Conservation (phyloP, 2,888 invertebrate species). For the Rhagophthalmus giganteus region DNA sequence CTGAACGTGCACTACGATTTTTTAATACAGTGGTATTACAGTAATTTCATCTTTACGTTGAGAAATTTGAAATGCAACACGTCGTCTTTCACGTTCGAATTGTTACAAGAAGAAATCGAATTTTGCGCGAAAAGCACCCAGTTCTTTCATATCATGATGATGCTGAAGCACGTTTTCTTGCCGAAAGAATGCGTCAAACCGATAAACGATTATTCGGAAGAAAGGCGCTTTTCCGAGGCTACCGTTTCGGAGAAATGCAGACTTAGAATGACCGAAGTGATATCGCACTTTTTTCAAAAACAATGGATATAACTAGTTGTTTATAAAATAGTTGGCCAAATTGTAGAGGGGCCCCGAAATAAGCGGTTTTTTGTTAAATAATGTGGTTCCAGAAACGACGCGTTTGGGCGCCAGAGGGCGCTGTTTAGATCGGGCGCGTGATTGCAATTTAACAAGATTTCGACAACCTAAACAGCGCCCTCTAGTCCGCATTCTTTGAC, state of each 20-base stretch:
- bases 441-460: no score
- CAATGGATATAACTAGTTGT: background rate
- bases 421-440: no score
- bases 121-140: conserved; percentile 45
- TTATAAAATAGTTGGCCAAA: no score
- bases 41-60: conserved; percentile 53
- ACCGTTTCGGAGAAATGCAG: background rate
- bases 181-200: conserved; percentile 47
- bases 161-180: conserved; percentile 53
- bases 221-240: background rate
- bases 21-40: conserved; percentile 57
- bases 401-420: no score
- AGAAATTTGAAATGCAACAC: conserved; percentile 40
- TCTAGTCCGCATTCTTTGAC: no score
- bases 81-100: conserved; percentile 48
- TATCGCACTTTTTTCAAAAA: background rate
- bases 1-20: conserved; percentile 52
- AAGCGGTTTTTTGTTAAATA: no score
- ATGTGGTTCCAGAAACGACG: no score
- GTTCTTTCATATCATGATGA: conserved; percentile 52
- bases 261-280: background rate
- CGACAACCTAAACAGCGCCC: no score
- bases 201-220: conserved; percentile 42
- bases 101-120: conserved; percentile 51
- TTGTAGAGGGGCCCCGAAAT: no score